phyloP scores from a whole-genome alignment of 2,888 invertebrate genomes.

The Abrostola triplasia region DNA sequence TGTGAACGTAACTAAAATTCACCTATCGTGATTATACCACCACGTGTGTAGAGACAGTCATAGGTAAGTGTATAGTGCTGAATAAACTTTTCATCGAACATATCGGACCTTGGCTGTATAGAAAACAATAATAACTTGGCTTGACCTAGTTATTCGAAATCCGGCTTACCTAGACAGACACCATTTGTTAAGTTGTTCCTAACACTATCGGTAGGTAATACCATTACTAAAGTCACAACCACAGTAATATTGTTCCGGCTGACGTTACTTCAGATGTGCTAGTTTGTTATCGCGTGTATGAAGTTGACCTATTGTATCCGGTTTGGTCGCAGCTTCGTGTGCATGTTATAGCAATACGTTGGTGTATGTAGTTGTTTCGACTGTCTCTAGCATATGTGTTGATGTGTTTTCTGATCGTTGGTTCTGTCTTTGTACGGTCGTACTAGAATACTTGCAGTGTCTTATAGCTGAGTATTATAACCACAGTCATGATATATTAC shows the following conservation, averaged over 20 bases:
- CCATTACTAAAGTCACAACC: too few relatives aligned
- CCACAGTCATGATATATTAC: too few relatives aligned
- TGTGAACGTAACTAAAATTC: too few relatives aligned
- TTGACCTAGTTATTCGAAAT: background rate
- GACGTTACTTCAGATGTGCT: slow-evolving; percentile 3
- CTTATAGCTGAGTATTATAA: background rate
- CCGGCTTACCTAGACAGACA: background rate
- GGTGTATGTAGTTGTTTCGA: slow-evolving; percentile 39
- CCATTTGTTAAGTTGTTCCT: background rate
- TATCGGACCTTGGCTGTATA: background rate
- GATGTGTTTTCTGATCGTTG: slow-evolving; percentile 7
- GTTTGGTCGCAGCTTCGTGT: slow-evolving; percentile 5
- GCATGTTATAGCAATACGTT: slow-evolving; percentile 21
- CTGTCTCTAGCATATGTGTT: slow-evolving; percentile 29
- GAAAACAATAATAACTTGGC: background rate
- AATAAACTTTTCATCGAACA: too few relatives aligned
- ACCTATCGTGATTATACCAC: too few relatives aligned
- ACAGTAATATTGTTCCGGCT: too few relatives aligned
- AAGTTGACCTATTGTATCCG: slow-evolving; percentile 7
- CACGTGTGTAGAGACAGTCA: too few relatives aligned
- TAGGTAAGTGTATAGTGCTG: too few relatives aligned
- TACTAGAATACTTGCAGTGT: slow-evolving; percentile 20
- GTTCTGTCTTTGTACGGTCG: slow-evolving; percentile 15
- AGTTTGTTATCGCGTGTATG: slow-evolving; percentile 6
- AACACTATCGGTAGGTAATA: too few relatives aligned